Base-by-base conservation (phyloP, 2,888 invertebrate genomes). In the Unio delphinus region DNA sequence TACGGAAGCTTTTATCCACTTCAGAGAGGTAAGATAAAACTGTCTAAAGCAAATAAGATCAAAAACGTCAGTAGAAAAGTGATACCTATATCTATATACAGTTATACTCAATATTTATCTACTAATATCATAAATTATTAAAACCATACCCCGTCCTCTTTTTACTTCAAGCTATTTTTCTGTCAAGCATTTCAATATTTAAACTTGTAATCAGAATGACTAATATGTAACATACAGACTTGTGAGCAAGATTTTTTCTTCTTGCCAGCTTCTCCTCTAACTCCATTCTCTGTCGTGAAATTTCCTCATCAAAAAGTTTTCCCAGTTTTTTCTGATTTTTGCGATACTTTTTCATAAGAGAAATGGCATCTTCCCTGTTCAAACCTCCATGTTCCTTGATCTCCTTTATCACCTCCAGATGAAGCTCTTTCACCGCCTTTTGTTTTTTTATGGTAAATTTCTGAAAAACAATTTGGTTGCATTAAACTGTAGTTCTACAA, bases 181-280 rank as follows among this genome's bases (percentile, higher is more conserved):
- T 30, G 30, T 30, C 30, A 30, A 30, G 0, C 5, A 30, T 5
- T 30, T 30, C 30, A 4, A 30, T 30, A 30, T 30, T 30, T 30
- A 30, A 30, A 30, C 30, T 30, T 30, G 4, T 30, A 30, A 30
- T 30, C 30, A 30, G 3, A 30, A 30, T 30, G 30, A 30, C 30
- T 30, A 28, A 30, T 30, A 4, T 55, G 7, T 11, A 54, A 80
- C 86, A 81, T 74, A 88, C 88, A 74, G 81, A 81, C 61, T 79
- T 74, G 62, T 80, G 77, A n/a, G 87, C 87, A 20, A 89, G 80
- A n/a, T 83, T 85, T 69, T 83, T 81, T 59, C 89, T 71, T 56
- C 82, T 73, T 0, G 86, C 86, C 17, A 89, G 73, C 69, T 89
- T 89, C 75, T 89, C 89, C 70, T 89, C 88, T 62, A 89, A 80